phyloP scores from a whole-genome alignment of 1,140 invertebrate genomes.

The Atopsyche davidsoni region DNA sequence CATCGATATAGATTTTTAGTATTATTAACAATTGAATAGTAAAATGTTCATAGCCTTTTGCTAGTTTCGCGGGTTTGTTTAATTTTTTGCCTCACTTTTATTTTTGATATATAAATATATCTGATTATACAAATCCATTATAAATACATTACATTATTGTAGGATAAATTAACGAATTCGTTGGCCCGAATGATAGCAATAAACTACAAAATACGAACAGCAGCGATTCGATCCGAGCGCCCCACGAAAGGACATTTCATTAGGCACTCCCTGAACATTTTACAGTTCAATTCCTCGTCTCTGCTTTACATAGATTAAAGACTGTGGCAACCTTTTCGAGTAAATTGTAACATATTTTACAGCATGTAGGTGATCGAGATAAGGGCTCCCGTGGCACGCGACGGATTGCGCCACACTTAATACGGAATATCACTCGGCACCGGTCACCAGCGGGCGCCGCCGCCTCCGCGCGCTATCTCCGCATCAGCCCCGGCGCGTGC shows the following conservation, averaged over 20 bases:
- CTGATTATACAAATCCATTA: no score
- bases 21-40: slow-evolving; percentile 1
- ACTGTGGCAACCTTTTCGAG: slow-evolving; percentile 31
- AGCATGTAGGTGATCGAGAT: slow-evolving; percentile 31
- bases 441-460: no score
- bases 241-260: no score
- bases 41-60: not conserved
- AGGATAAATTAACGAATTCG: no score
- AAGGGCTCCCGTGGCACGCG: slow-evolving; percentile 20
- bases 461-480: slow-evolving; percentile 14
- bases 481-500: slow-evolving; percentile 13
- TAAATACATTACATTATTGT: no score
- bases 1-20: not conserved
- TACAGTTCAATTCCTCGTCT: slow-evolving; percentile 27
- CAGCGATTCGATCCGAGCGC: no score
- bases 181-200: no score
- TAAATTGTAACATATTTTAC: slow-evolving; percentile 31
- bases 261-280: no score
- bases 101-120: slow-evolving; percentile 2
- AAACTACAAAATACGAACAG: no score
- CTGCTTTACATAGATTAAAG: slow-evolving; percentile 27
- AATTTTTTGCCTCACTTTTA: no score
- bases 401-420: slow-evolving; percentile 12
- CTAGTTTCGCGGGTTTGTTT: no score
- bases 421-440: slow-evolving; percentile 21